Base-by-base conservation (phyloP, 2,888 invertebrate species). In the Troides helena region DNA sequence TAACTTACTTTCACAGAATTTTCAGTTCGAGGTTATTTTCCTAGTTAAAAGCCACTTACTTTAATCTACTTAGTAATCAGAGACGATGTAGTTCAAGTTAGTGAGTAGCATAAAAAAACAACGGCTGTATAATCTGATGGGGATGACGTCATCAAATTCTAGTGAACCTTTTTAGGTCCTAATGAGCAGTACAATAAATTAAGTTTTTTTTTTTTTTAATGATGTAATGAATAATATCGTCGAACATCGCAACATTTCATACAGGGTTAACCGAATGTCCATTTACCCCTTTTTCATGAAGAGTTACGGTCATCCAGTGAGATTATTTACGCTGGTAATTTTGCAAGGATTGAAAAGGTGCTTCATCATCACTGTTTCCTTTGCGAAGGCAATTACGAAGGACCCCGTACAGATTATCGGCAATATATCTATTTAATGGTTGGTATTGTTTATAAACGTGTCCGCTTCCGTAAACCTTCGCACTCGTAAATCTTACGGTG, bases 381-480 rank as follows among this genome's bases (percentile, higher is more conserved):
- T 60, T 59, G 12, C 58, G 66, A 60, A 59, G 62, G 59, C 70
- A 67, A 70, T 70, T 70, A 70, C 62, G 63, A 63, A 63, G 46
- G 25, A 62, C 63, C 70, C 63, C 66, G 53, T 59, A 67, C 63
- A 66, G 70, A 70, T 70, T 70, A 67, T 67, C 46, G 67, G 66
- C 66, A 60, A 67, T 70, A 67, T 70, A 67, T 70, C 66, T 63
- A 62, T 60, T 70, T 70, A 67, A 70, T 70, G 70, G 62, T 62
- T 70, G 67, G 62, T 70, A 58, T 70, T 70, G 66, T 66, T 66
- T n/a, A 62, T 14, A 67, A 62, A 59, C 39, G 53, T 25, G 63
- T 58, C 59, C 62, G 70, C 63, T 70, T 70, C 66, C 66, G 53
- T 58, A 63, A 67, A 67, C 70, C 70, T 63, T 59, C 10, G 18